A percentile compares a stretch with the other conserved stretches of the same genome.
These are phyloP conservation scores for Tenebrio molitor DNA, from an alignment of 1,140 invertebrate species.

Conservation along the genomic window DNA sequence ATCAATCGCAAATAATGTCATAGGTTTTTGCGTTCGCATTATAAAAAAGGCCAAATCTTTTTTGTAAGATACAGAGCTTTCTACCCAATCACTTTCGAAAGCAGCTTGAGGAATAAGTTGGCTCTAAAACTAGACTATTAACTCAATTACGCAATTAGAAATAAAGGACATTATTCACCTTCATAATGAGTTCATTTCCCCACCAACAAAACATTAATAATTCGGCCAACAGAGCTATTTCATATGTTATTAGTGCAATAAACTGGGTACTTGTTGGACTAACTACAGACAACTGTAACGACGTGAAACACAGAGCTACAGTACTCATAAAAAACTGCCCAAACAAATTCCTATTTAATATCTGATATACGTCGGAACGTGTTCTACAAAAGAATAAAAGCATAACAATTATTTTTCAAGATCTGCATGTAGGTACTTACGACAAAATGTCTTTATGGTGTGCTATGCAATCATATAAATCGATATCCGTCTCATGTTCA, in stretches of 20 bases:
- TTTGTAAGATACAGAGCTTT: slow-evolving; percentile 28
- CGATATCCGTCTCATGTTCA: background rate
- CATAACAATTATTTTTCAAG: no score
- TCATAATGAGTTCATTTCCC: slow-evolving; percentile 31
- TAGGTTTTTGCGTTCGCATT: background rate
- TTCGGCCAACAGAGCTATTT: background rate
- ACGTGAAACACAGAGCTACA: slow-evolving; percentile 26
- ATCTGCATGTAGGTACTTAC: no score
- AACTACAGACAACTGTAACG: slow-evolving; percentile 33
- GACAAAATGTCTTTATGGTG: slow-evolving; percentile 40
- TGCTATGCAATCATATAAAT: background rate
- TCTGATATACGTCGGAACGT: background rate
- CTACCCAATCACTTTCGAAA: slow-evolving; percentile 42
- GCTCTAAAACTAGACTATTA: slow-evolving; percentile 21
- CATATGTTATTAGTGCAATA: slow-evolving; percentile 13
- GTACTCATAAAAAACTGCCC: slow-evolving; percentile 34
- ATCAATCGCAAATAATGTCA: slow-evolving; percentile 30
- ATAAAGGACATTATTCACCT: slow-evolving; percentile 14
- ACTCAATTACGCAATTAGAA: background rate
- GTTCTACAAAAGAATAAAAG: slow-evolving; percentile 10
- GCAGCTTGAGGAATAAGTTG: slow-evolving; percentile 22
- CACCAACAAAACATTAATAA: slow-evolving; percentile 44
- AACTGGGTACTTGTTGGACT: slow-evolving; percentile 39
- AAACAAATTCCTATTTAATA: slow-evolving; percentile 35
- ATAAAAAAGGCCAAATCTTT: slow-evolving; percentile 38